These are phyloP conservation scores for Apolygus lucorum DNA, from an alignment of 1,140 invertebrate genomes.

Conservation along the genomic window DNA sequence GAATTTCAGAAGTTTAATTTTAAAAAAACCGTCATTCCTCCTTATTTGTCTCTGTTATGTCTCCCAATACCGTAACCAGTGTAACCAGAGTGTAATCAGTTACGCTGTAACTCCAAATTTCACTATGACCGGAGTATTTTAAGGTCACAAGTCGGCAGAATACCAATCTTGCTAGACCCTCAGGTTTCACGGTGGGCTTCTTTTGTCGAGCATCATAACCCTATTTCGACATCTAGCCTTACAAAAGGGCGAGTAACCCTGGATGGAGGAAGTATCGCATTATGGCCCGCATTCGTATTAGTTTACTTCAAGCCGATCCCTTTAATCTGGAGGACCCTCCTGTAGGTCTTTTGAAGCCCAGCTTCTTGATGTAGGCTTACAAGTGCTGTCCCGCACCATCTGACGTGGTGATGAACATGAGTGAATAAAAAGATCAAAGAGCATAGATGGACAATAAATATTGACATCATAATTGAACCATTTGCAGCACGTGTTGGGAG, in stretches of 20 bases:
- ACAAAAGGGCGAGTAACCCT: neutral
- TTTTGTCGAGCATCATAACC: neutral
- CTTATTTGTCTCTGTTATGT: too few relatives aligned
- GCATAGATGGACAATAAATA: neutral
- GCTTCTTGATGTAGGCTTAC: neutral
- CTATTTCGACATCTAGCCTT: neutral
- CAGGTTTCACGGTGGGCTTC: neutral
- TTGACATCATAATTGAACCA: neutral
- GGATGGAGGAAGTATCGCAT: neutral
- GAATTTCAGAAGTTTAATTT: too few relatives aligned
- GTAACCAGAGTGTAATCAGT: too few relatives aligned
- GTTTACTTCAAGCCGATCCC: neutral
- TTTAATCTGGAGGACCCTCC: neutral
- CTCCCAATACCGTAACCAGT: too few relatives aligned
- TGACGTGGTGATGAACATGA: too few relatives aligned
- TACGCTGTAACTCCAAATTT: too few relatives aligned
- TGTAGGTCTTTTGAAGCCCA: neutral
- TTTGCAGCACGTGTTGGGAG: neutral
- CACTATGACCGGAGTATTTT: too few relatives aligned
- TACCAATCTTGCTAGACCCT: neutral
- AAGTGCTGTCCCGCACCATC: neutral
- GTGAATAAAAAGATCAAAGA: neutral
- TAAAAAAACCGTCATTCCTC: too few relatives aligned
- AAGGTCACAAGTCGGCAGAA: too few relatives aligned
- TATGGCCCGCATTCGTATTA: neutral